Evolutionary conservation across 1,140 invertebrate genomes (phyloP), one percentile per base, ranked within the genome.

Genomic region (Atopsyche davidsoni): DNA sequence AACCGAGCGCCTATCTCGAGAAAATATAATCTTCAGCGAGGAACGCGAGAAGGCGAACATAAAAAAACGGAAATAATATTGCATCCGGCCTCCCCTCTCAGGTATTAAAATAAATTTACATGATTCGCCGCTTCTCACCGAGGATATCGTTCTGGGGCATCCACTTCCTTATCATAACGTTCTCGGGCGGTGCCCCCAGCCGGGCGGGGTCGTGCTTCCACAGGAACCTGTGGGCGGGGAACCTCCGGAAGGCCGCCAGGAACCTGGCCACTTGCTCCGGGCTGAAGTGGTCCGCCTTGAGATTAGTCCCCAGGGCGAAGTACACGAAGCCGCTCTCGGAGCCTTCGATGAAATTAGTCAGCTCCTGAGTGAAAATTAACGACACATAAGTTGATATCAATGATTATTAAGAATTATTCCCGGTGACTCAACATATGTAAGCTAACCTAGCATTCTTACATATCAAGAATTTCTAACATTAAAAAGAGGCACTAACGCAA

Each of bases 261-360:
- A 77, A 64, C 4, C 58, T 56, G 39, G 66, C 55, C 14, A 59
- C 39, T 18, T 60, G 64, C 1, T 59, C 49, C 4, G 41, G 35
- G 4, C 61, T 59, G 36, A 75, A 59, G 7, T 63, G 44, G 11
- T 59, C 56, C 14, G 64, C 59, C 45, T 59, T 61, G 17, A 74
- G 36, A 45, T 65, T 69, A 4, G 69, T 66, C 10, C 75, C 75
- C 3, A 76, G 52, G 16, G 67, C 66, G 46, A 77, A 75, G 44
- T 71, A 67, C 25, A 78, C 64, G 4, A 69, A 61, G 3, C 75
- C 73, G 13, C 72, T 57, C 32, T 65, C 60, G 9, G 60, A 53
- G 25, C 59, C 58, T 4, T 62, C 61, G 10, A 75, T 57, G 53
- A 73, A 76, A 25, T 64, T 49, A 48, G 23, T 53, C 22, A 57